Conservation (phyloP, 1,140 invertebrate genomes). For the Euglossa dilemma region DNA sequence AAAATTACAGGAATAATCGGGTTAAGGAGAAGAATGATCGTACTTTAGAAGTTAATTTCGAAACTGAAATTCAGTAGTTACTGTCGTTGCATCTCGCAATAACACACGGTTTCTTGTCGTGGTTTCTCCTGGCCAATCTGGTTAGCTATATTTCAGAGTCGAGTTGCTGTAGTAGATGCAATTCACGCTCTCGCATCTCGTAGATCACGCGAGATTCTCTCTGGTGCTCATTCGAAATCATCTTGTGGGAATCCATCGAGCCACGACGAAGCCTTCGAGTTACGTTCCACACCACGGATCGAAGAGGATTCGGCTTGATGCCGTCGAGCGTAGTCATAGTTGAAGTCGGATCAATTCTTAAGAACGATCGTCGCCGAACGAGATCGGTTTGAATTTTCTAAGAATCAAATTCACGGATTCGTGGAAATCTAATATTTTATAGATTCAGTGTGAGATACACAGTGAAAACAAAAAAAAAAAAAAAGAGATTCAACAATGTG, state of each 20-base stretch:
- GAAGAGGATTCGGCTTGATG: background rate
- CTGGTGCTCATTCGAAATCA: background rate
- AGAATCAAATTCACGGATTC: background rate
- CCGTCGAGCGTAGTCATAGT: background rate
- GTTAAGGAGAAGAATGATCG: background rate
- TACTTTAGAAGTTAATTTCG: background rate
- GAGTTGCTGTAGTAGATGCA: background rate
- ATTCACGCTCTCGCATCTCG: slow-evolving; percentile 11
- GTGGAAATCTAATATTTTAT: background rate
- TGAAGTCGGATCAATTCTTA: background rate
- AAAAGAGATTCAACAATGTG: slow-evolving; percentile 32
- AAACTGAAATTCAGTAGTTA: background rate
- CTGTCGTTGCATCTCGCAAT: background rate
- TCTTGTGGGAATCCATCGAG: background rate
- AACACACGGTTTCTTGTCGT: background rate
- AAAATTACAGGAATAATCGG: background rate
- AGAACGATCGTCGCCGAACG: background rate
- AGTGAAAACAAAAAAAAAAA: background rate
- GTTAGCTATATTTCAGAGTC: background rate
- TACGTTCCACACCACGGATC: background rate
- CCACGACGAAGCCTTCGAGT: background rate
- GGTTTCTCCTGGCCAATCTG: slow-evolving; percentile 8
- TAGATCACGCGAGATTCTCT: background rate
- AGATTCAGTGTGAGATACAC: background rate
- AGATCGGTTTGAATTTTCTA: background rate